Evolutionary conservation across 2,113 vertebrate genomes (phyloP).

Genomic region (Axis porcinus): DNA sequence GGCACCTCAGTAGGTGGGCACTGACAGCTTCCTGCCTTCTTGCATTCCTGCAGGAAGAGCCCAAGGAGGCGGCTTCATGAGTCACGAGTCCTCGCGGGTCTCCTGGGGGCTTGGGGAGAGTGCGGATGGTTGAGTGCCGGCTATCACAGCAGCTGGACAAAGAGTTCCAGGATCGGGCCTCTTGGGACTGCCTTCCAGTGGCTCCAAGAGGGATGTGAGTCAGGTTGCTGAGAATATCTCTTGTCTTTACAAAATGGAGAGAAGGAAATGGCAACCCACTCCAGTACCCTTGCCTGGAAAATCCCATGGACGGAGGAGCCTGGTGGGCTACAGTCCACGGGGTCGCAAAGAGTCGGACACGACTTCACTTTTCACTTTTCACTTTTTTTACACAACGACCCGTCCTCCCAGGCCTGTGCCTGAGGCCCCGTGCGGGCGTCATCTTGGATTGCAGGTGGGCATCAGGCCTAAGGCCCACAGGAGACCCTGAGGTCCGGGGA

Average conservation of each 20-base stretch:
- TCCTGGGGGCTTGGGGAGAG: background rate
- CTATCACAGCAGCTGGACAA: background rate
- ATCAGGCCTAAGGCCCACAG: background rate
- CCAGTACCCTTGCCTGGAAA: no score
- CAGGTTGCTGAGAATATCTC: background rate
- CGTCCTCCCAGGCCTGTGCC: background rate
- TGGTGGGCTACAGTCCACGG: no score
- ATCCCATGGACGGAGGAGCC: no score
- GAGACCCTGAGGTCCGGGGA: no score
- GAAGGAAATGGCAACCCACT: no score
- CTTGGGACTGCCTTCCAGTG: background rate
- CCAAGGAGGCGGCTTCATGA: accelerated
- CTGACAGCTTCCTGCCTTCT: background rate
- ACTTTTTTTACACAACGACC: background rate
- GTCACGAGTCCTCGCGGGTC: background rate
- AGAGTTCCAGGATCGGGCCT: background rate
- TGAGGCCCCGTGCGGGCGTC: accelerated
- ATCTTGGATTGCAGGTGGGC: background rate
- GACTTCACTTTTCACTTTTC: no score
- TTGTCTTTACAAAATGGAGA: background rate
- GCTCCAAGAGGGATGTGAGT: no score
- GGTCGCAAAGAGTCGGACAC: no score
- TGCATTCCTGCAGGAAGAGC: background rate
- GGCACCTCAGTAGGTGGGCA: background rate
- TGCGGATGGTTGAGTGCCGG: background rate